Conservation (phyloP, 2,113 vertebrate genomes). For the Rhynchomys soricoides region DNA sequence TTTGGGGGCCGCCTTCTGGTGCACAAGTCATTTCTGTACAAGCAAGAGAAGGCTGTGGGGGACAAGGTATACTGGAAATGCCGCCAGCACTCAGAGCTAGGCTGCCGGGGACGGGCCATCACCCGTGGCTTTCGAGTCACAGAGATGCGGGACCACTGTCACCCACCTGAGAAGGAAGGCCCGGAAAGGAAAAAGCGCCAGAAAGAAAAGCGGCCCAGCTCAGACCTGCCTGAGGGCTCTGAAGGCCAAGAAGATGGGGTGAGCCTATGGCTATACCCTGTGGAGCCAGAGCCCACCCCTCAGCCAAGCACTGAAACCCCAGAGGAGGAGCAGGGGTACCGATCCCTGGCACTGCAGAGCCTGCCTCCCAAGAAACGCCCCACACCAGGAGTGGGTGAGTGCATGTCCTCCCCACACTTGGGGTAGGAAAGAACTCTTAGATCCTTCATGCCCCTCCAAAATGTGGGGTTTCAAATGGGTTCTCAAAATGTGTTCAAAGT, state of each 20-base stretch:
- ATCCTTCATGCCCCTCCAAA: not conserved
- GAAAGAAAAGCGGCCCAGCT: not conserved
- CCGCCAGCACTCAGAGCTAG: not conserved
- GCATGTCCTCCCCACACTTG: fast-evolving
- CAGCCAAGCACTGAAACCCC: not conserved
- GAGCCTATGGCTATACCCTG: not conserved
- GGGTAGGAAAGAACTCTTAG: not conserved
- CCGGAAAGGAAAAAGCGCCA: slow-evolving; percentile 42
- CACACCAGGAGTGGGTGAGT: slow-evolving; percentile 8
- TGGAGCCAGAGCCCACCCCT: not conserved
- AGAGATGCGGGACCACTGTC: slow-evolving; percentile 70
- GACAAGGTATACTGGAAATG: slow-evolving; percentile 79
- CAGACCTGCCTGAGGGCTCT: not conserved
- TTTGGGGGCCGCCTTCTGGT: slow-evolving; percentile 75
- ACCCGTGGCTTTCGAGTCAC: slow-evolving; percentile 60
- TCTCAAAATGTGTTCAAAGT: not conserved
- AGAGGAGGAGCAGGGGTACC: not conserved
- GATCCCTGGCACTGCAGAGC: slow-evolving; percentile 18
- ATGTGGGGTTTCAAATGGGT: fast-evolving
- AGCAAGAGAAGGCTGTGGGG: slow-evolving; percentile 74
- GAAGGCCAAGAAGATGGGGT: not conserved
- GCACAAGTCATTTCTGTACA: slow-evolving; percentile 70
- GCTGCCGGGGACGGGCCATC: slow-evolving; percentile 75
- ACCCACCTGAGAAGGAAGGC: slow-evolving; percentile 22
- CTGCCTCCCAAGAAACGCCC: slow-evolving; percentile 75